Conservation (phyloP, 2,797 vertebrate genomes). For the Sebastes taczanowskii region DNA sequence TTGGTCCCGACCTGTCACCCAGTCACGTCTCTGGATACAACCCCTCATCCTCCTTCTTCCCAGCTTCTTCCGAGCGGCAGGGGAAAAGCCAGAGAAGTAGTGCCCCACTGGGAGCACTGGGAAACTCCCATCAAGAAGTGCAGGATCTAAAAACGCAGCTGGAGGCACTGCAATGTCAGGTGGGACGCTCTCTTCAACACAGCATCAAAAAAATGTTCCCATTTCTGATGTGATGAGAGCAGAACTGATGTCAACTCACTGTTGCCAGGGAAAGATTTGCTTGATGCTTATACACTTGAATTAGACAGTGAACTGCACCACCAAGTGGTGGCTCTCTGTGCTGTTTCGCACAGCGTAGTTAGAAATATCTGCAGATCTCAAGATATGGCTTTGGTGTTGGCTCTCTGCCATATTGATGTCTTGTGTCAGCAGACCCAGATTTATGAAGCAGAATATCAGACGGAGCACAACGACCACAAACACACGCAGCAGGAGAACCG, state of each 20-base stretch:
- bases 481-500: constrained; percentile 83
- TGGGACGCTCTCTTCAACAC: constrained; percentile 49
- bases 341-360: background rate
- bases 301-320: constrained; percentile 57
- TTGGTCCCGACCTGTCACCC: constrained; percentile 22
- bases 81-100: constrained; percentile 37
- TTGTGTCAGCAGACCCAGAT: constrained; percentile 80
- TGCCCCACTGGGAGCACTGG: constrained; percentile 16
- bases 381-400: constrained; percentile 5
- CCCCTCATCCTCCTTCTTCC: constrained; percentile 20
- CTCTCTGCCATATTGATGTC: constrained; percentile 23
- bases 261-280: constrained; percentile 73
- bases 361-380: constrained; percentile 21
- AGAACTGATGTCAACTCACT: constrained; percentile 59
- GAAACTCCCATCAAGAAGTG: constrained; percentile 67
- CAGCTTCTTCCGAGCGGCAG: constrained; percentile 18
- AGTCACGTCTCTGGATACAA: constrained; percentile 7
- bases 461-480: constrained; percentile 82
- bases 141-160: constrained; percentile 82
- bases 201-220: constrained; percentile 24
- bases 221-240: constrained; percentile 34
- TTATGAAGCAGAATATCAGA: constrained; percentile 84
- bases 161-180: constrained; percentile 82
- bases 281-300: constrained; percentile 9
- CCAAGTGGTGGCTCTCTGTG: constrained; percentile 68